These are phyloP conservation scores for Gadopsis marmoratus DNA, from an alignment of 2,797 vertebrate genomes.

Conservation along the genomic window DNA sequence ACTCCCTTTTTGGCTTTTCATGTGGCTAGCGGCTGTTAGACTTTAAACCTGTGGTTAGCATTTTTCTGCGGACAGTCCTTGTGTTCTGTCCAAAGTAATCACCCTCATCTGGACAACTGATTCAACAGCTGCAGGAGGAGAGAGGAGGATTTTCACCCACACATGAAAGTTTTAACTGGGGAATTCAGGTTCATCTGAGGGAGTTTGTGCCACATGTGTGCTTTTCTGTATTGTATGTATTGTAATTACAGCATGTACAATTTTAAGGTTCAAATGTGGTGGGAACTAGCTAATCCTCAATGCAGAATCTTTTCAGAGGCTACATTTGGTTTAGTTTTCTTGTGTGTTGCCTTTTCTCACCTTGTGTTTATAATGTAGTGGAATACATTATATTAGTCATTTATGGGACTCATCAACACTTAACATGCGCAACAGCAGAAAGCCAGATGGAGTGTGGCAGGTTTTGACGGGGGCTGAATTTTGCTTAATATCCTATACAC, in stretches of 20 bases:
- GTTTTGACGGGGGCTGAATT: slow-evolving; percentile 38
- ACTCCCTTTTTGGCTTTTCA: slow-evolving; percentile 70
- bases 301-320: slow-evolving; percentile 50
- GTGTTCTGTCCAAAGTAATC: slow-evolving; percentile 80
- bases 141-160: slow-evolving; percentile 53
- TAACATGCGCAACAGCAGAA: slow-evolving; percentile 41
- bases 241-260: slow-evolving; percentile 68
- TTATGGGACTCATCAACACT: slow-evolving; percentile 45
- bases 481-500: slow-evolving; percentile 31
- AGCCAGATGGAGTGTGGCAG: slow-evolving; percentile 44
- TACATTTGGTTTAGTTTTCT: slow-evolving; percentile 57
- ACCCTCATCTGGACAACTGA: slow-evolving; percentile 72
- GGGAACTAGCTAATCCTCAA: slow-evolving; percentile 66
- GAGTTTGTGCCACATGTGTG: slow-evolving; percentile 63
- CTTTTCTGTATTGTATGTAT: slow-evolving; percentile 63
- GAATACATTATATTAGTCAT: slow-evolving; percentile 54
- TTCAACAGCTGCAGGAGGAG: slow-evolving; percentile 67
- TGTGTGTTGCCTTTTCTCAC: slow-evolving; percentile 36
- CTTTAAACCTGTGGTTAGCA: slow-evolving; percentile 77
- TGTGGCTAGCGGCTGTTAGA: slow-evolving; percentile 77
- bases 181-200: slow-evolving; percentile 55
- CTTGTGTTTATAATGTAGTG: slow-evolving; percentile 38
- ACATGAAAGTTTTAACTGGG: slow-evolving; percentile 55
- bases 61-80: slow-evolving; percentile 70
- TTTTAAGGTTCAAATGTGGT: slow-evolving; percentile 74